Evolutionary conservation across 2,113 vertebrate species (phyloP).

Genomic region (Erpornis zantholeuca): DNA sequence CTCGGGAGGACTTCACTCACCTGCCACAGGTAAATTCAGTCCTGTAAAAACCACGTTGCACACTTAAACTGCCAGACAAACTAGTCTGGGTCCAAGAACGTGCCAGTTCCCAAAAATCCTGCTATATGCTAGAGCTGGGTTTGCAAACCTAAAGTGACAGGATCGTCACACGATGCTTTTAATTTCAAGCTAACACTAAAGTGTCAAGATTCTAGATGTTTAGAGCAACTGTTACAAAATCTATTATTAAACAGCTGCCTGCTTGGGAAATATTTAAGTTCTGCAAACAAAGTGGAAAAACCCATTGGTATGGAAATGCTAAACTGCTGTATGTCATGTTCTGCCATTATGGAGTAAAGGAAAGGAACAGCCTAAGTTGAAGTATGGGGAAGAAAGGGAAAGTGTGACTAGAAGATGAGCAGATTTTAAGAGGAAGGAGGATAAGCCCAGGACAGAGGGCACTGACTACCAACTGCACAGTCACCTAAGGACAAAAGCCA

Average conservation of each 20-base stretch:
- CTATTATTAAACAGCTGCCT: constrained; percentile 73
- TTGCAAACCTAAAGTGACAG: constrained; percentile 64
- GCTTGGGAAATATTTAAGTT: constrained; percentile 45
- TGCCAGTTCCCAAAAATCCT: constrained; percentile 67
- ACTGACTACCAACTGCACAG: constrained; percentile 75
- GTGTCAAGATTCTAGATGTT: constrained; percentile 53
- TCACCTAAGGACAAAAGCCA: constrained; percentile 77
- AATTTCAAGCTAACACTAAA: constrained; percentile 36
- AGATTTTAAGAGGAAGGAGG: constrained; percentile 69
- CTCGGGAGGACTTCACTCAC: constrained; percentile 76
- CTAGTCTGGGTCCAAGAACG: constrained; percentile 68
- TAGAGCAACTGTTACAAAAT: constrained; percentile 65
- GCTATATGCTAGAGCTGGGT: constrained; percentile 59
- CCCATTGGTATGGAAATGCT: constrained; percentile 72
- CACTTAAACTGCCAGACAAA: constrained; percentile 65
- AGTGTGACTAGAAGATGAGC: constrained; percentile 79
- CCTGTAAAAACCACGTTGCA: constrained; percentile 72
- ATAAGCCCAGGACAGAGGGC: constrained; percentile 74
- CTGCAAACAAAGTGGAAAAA: constrained; percentile 63
- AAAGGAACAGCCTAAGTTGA: constrained; percentile 75
- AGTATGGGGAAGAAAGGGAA: constrained; percentile 77
- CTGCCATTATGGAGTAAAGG: constrained; percentile 76
- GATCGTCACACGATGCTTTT: constrained; percentile 21
- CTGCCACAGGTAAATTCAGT: constrained; percentile 76
- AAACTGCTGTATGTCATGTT: constrained; percentile 75